Evolutionary conservation across 2,113 vertebrate genomes (phyloP), one percentile per base, ranked within the genome.

Genomic region (Phycodurus eques): DNA sequence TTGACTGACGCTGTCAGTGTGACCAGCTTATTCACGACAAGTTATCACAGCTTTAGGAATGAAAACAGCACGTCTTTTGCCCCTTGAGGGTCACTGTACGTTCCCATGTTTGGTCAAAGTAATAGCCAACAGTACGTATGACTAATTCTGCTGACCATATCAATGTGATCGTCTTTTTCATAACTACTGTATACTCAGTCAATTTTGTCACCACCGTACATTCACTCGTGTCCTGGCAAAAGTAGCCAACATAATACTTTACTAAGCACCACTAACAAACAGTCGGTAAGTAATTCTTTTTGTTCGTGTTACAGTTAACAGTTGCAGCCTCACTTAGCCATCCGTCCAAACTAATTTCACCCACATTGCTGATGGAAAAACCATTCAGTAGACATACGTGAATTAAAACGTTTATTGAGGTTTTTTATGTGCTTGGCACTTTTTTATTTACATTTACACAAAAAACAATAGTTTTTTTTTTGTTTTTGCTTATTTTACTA

Each of bases 361-460:
- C 57, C 57, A 33, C 27, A 31, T 12, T 31, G 57, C 57, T 46
- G 46, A 27, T 15, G 63, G 5, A 46, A 61, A 77, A 70, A 39
- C 70, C 77, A 80, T 75, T 54, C 56, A 76, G 87, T 80, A 64
- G 49, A 75, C 56, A 56, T 82, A 77, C 79, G 88, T 85, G 83
- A 92, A 93, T 92, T 92, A 88, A 93, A 93, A 93, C 88, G 89
- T 96, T 98, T 98, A 98, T 97, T 98, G 93, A 94, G 93, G 87
- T 91, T 93, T 88, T 93, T 89, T 94, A 89, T 91, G 96, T 98
- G 95, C 95, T 98, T 96, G 93, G 95, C 95, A 96, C 95, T 4
- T 65, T 94, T 90, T 95, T 61, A 61, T 61, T 35, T 61, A 61
- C 59, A 96, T 95, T 94, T 95, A 97, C 91, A 95, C 90, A 90